These are phyloP conservation scores for Eriosoma lanigerum DNA, from an alignment of 1,140 invertebrate genomes.

Conservation along the genomic window DNA sequence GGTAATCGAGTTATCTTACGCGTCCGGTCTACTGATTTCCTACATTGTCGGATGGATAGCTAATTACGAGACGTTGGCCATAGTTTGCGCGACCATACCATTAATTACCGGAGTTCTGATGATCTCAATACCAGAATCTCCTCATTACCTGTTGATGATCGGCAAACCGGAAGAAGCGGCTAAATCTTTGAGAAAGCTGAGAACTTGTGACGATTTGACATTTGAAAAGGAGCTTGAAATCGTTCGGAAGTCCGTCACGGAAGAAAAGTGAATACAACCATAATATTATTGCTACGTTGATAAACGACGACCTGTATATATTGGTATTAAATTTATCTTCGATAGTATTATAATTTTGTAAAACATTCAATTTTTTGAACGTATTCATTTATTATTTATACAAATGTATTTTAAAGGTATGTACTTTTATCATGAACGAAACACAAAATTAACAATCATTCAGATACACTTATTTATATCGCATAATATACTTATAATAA, in stretches of 20 bases:
- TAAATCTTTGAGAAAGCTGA: slow-evolving; percentile 67
- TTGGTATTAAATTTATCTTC: no score
- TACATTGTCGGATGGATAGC: slow-evolving; percentile 76
- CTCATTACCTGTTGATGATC: slow-evolving; percentile 69
- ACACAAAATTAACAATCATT: no score
- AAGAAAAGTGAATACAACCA: slow-evolving; percentile 60
- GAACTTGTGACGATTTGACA: slow-evolving; percentile 58
- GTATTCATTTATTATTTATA: no score
- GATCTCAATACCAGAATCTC: slow-evolving; percentile 79
- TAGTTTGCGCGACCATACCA: slow-evolving; percentile 66
- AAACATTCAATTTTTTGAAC: no score
- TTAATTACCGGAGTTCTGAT: slow-evolving; percentile 69
- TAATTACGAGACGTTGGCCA: slow-evolving; percentile 68
- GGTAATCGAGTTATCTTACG: slow-evolving; percentile 77
- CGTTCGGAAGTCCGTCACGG: slow-evolving; percentile 42
- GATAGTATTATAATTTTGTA: no score
- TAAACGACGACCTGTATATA: background rate
- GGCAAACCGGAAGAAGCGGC: slow-evolving; percentile 67
- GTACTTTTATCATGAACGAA: no score
- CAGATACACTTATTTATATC: no score
- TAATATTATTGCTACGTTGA: background rate
- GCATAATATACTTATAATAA: no score
- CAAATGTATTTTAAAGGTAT: no score
- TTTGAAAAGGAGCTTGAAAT: slow-evolving; percentile 52
- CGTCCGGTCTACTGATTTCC: slow-evolving; percentile 74